These are phyloP conservation scores for Neria commutata DNA, from an alignment of 2,888 invertebrate species.

Conservation along the genomic window DNA sequence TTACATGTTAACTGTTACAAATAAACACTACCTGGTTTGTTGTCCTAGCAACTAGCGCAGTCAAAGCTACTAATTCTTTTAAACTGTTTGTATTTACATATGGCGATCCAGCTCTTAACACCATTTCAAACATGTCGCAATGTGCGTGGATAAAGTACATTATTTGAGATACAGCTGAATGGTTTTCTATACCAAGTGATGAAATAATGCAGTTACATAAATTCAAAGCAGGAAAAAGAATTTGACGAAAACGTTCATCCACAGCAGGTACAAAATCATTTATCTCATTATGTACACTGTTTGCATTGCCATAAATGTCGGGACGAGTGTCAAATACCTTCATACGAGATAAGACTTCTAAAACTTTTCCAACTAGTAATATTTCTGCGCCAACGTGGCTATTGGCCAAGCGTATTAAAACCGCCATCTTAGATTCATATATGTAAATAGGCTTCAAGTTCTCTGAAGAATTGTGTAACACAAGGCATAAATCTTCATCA, in stretches of 20 bases:
- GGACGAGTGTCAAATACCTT: slow-evolving; percentile 76
- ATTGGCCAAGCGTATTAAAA: slow-evolving; percentile 74
- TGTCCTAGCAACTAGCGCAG: slow-evolving; percentile 75
- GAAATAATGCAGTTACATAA: slow-evolving; percentile 83
- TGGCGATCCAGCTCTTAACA: slow-evolving; percentile 74
- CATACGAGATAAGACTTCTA: slow-evolving; percentile 72
- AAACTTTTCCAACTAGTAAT: slow-evolving; percentile 67
- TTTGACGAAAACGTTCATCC: slow-evolving; percentile 78
- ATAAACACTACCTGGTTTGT: slow-evolving; percentile 63
- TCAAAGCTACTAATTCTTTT: slow-evolving; percentile 77
- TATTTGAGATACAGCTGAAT: slow-evolving; percentile 80
- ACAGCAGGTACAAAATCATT: slow-evolving; percentile 67
- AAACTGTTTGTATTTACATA: slow-evolving; percentile 71
- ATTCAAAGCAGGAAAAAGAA: slow-evolving; percentile 80
- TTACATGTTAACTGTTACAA: not conserved
- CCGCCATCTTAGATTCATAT: slow-evolving; percentile 86
- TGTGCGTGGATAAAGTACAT: slow-evolving; percentile 81
- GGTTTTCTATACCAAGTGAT: slow-evolving; percentile 82
- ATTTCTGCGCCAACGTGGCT: slow-evolving; percentile 72
- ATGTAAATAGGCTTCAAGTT: slow-evolving; percentile 80
- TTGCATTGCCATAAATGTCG: slow-evolving; percentile 64
- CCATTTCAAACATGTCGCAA: slow-evolving; percentile 78
- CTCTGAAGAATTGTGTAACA: slow-evolving; percentile 71
- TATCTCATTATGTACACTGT: slow-evolving; percentile 43
- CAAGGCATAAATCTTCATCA: slow-evolving; percentile 70